Percentiles rank a stretch among this genome's conserved stretches.
These are phyloP conservation scores for Pachliopta kotzebuea DNA, from an alignment of 2,888 invertebrate species.

Conservation along the genomic window DNA sequence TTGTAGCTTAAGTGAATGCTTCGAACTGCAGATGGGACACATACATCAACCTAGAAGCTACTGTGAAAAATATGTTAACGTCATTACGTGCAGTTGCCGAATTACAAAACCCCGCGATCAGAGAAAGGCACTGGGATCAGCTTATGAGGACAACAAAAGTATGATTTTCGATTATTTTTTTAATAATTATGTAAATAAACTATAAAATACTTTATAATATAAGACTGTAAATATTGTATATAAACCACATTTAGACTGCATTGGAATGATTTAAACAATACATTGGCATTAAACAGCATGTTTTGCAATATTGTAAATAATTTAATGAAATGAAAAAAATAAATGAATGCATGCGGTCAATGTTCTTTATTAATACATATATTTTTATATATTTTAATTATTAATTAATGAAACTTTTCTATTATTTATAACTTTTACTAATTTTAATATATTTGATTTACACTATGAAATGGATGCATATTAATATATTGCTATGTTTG, in stretches of 20 bases:
- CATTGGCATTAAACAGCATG: slow-evolving; percentile 28
- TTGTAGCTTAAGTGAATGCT: neutral
- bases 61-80: slow-evolving; percentile 97
- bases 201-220: slow-evolving; percentile 26
- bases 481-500: slow-evolving; percentile 40
- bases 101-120: slow-evolving; percentile 96
- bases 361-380: slow-evolving; percentile 24
- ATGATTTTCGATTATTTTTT: slow-evolving; percentile 32
- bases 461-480: slow-evolving; percentile 6
- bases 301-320: slow-evolving; percentile 27
- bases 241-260: slow-evolving; percentile 37
- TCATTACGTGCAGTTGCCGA: slow-evolving; percentile 97
- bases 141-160: slow-evolving; percentile 98
- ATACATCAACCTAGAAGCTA: slow-evolving; percentile 92
- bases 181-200: slow-evolving; percentile 34
- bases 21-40: slow-evolving; percentile 88
- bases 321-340: neutral
- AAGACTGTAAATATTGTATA: slow-evolving; percentile 35
- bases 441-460: neutral
- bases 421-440: slow-evolving; percentile 45
- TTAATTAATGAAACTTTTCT: slow-evolving; percentile 1
- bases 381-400: slow-evolving; percentile 15
- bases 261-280: slow-evolving; percentile 15
- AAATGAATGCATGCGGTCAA: slow-evolving; percentile 24
- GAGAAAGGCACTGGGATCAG: slow-evolving; percentile 98